A percentile compares a stretch with the other conserved stretches of the same genome.
phyloP scores from a whole-genome alignment of 2,888 invertebrate species.

The Metallyticus violacea region DNA sequence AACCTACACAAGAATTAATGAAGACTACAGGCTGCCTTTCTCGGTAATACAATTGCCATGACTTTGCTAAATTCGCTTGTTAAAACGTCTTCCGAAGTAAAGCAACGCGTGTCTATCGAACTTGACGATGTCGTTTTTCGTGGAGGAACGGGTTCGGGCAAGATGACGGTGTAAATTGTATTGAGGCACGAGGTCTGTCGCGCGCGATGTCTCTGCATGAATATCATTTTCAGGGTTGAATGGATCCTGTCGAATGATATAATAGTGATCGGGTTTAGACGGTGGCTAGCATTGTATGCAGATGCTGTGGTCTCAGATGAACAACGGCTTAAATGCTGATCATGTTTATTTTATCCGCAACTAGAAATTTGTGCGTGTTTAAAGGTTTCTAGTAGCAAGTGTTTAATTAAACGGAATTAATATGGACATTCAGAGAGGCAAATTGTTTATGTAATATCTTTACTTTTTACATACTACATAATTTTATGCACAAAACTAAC shows the following conservation, averaged over 20 bases:
- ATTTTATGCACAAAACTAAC: too few species aligned
- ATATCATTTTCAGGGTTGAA: constrained; percentile 14
- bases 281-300: not conserved
- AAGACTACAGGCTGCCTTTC: not conserved
- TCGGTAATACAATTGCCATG: not conserved
- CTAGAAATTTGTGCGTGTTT: too few species aligned
- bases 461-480: too few species aligned
- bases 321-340: not conserved
- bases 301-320: not conserved
- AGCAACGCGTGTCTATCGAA: too few species aligned
- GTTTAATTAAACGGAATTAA: too few species aligned
- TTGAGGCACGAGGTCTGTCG: not conserved
- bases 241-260: constrained; percentile 7
- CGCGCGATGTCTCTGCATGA: not conserved
- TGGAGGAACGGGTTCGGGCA: not conserved
- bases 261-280: not conserved
- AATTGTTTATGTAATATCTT: too few species aligned
- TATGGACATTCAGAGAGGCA: too few species aligned
- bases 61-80: not conserved
- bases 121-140: too few species aligned
- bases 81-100: too few species aligned
- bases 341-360: not conserved
- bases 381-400: too few species aligned
- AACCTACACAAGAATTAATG: not conserved
- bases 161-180: constrained; percentile 9